A percentile compares a stretch with the other conserved stretches of the same genome.
These are phyloP conservation scores for Gadopsis marmoratus DNA, from an alignment of 2,797 vertebrate genomes.

Conservation along the genomic window DNA sequence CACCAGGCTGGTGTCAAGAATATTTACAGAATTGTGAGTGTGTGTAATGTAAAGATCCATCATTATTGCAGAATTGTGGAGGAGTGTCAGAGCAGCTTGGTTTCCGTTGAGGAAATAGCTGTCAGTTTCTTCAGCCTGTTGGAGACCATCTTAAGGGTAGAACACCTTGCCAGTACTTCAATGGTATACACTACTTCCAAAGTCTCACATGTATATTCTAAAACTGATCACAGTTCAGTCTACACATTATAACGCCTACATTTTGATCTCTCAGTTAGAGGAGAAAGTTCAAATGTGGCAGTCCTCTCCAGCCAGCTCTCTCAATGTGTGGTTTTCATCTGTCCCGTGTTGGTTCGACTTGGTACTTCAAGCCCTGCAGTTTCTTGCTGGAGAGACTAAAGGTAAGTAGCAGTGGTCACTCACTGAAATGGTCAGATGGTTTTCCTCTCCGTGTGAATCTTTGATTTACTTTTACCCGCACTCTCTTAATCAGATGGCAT, in stretches of 20 bases:
- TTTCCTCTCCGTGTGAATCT: not conserved
- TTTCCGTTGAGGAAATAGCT: slow-evolving; percentile 93
- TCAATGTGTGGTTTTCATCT: slow-evolving; percentile 94
- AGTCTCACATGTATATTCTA: not conserved
- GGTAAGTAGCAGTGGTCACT: slow-evolving; percentile 76
- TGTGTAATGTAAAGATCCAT: not conserved
- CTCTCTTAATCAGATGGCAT: slow-evolving; percentile 77
- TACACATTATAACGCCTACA: not conserved
- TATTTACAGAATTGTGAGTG: not conserved
- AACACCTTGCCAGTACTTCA: slow-evolving; percentile 88
- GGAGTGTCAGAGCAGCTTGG: slow-evolving; percentile 89
- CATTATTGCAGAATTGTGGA: slow-evolving; percentile 88
- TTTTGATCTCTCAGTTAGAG: slow-evolving; percentile 87
- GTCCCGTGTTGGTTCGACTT: slow-evolving; percentile 95
- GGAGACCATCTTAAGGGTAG: slow-evolving; percentile 90
- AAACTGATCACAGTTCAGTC: not conserved
- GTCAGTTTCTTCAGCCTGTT: slow-evolving; percentile 94
- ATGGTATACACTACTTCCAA: slow-evolving; percentile 80
- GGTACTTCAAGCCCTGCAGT: slow-evolving; percentile 93
- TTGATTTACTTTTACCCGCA: not conserved
- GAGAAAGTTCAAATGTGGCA: slow-evolving; percentile 97
- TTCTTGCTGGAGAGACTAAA: slow-evolving; percentile 94
- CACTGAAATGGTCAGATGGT: not conserved
- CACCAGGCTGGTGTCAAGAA: not conserved
- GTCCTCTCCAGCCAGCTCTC: slow-evolving; percentile 91